A percentile compares a stretch with the other conserved stretches of the same genome.
These are phyloP conservation scores for Anniella stebbinsi DNA, from an alignment of 2,797 vertebrate genomes.

Conservation along the genomic window DNA sequence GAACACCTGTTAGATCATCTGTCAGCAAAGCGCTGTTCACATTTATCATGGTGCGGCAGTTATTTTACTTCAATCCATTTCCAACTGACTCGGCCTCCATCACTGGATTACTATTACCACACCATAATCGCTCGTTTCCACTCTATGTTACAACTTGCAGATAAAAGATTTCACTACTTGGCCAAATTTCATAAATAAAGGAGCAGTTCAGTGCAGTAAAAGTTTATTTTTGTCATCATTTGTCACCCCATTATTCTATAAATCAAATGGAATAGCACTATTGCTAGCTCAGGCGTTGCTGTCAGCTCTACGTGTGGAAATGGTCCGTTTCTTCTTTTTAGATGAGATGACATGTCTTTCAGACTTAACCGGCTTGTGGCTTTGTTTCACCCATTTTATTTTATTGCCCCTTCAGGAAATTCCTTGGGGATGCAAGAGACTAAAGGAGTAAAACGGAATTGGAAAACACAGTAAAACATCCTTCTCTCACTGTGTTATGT, in stretches of 20 bases:
- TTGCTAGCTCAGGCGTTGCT: constrained; percentile 84
- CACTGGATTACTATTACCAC: constrained; percentile 88
- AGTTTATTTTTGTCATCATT: constrained; percentile 93
- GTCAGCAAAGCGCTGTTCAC: constrained; percentile 92
- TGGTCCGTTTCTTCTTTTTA: constrained; percentile 87
- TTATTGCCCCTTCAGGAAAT: constrained; percentile 81
- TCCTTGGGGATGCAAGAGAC: constrained; percentile 75
- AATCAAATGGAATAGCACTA: constrained; percentile 82
- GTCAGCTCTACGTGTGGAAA: constrained; percentile 84
- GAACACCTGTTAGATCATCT: constrained; percentile 99
- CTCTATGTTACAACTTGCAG: constrained; percentile 89
- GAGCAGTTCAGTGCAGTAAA: constrained; percentile 88
- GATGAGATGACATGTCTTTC: constrained; percentile 86
- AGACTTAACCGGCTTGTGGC: constrained; percentile 86
- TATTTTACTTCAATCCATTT: constrained; percentile 92
- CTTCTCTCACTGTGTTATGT: constrained; percentile 65
- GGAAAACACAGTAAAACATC: constrained; percentile 77
- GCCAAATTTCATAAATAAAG: constrained; percentile 92
- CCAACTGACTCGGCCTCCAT: constrained; percentile 85
- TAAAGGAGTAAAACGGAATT: constrained; percentile 78
- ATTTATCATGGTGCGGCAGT: constrained; percentile 97
- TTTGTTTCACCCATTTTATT: constrained; percentile 89
- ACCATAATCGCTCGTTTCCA: constrained; percentile 87
- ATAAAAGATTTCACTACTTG: constrained; percentile 92
- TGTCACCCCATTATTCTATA: constrained; percentile 86